phyloP scores from a whole-genome alignment of 2,888 invertebrate genomes.

The Priocnemis perturbator region DNA sequence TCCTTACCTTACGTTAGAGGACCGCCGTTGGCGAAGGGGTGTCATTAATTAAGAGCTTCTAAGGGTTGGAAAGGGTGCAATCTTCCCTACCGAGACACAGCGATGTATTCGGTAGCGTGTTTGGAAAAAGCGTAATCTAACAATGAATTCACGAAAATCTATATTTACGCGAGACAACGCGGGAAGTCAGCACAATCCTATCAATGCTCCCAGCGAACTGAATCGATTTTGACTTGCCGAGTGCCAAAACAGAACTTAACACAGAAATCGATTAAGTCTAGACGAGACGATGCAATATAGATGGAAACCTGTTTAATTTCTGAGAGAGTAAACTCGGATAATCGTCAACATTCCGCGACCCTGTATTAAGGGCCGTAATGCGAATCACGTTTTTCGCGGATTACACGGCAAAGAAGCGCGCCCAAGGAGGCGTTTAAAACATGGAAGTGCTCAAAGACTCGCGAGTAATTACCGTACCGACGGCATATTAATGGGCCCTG shows the following conservation, averaged over 20 bases:
- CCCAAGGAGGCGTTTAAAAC: slow-evolving; percentile 6
- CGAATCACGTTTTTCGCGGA: slow-evolving; percentile 24
- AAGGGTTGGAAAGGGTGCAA: slow-evolving; percentile 66
- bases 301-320: slow-evolving; percentile 12
- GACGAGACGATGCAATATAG: slow-evolving; percentile 14
- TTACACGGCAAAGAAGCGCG: slow-evolving; percentile 10
- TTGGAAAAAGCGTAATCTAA: slow-evolving; percentile 45
- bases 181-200: no score
- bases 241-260: no score
- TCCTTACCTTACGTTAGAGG: slow-evolving; percentile 59
- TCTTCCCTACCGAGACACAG: slow-evolving; percentile 54
- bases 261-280: no score
- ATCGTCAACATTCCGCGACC: no score
- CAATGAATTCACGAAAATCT: slow-evolving; percentile 11
- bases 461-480: background rate
- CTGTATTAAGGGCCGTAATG: background rate
- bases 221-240: no score
- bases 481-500: background rate
- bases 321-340: no score
- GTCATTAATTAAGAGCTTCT: slow-evolving; percentile 73
- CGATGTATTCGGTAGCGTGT: slow-evolving; percentile 38
- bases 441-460: background rate
- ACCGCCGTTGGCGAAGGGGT: slow-evolving; percentile 48
- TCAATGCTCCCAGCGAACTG: no score
- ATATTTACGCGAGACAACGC: no score